Evolutionary conservation across 92 coral and sea anemone genomes (phyloP), one percentile per base, ranked within the genome.

Genomic region (Palythoa grandis): DNA sequence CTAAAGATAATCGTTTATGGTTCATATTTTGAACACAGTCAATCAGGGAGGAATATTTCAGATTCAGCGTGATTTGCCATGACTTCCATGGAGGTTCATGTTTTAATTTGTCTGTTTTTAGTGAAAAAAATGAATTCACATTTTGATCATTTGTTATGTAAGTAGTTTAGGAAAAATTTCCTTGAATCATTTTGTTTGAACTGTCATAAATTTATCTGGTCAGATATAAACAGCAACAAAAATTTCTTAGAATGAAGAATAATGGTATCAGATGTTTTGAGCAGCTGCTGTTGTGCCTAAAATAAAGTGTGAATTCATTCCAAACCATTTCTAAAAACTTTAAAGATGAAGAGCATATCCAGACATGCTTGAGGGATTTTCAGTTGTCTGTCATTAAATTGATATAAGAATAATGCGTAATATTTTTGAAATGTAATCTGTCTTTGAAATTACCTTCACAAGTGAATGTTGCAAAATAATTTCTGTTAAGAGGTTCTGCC

Each of bases 351-450:
- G 43, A 5, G 53, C 14, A 13, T 22, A 80, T 65, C 61, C 10
- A 65, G 61, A 66, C 58, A 66, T 80, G 60, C 74, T 40, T 79
- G 84, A 63, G 39, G 72, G 72, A 66, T 66, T 80, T 79, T 80
- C 85, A 14, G 43, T 47, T 66, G 40, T 67, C 73, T 43, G 85
- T 80, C 72, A 50, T 80, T 65, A 80, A 22, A 43, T 53, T 80
- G 74, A 23, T 65, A 47, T 25, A 80, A 11, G 25, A 80, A 67
- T 63, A 66, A 17, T 80, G 74, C 23, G 24, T 80, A 65, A 80
- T 80, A 66, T 6, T 57, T 80, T 50, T 66, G 22, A n/a, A 80
- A 65, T 52, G 50, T 79, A 79, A 79, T 79, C 56, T 79, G 40
- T 79, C 50, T 37, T 58, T 78, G 16, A 63, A 79, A 61, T 61